A percentile compares a stretch with the other conserved stretches of the same genome.
Conservation (phyloP, 2,797 vertebrate species). For the Paramormyrops hopkinsi region DNA sequence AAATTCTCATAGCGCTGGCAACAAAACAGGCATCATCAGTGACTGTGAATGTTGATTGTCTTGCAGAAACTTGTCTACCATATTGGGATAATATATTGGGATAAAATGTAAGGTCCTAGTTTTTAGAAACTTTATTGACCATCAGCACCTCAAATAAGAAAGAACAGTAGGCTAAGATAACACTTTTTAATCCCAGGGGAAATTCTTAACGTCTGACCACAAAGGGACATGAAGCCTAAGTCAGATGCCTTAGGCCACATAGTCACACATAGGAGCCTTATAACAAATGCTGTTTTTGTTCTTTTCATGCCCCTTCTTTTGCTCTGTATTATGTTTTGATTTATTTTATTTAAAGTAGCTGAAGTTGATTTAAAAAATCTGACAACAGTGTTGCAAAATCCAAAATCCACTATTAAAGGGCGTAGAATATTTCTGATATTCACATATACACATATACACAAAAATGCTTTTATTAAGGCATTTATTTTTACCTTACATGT, state of each 20-base stretch:
- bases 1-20: neutral
- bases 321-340: neutral
- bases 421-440: neutral
- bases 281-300: neutral
- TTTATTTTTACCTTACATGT: neutral
- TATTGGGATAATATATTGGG: neutral
- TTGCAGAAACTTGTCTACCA: neutral
- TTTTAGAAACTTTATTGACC: neutral
- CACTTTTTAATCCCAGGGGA: too few species aligned
- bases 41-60: neutral
- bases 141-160: neutral
- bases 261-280: neutral
- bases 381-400: neutral
- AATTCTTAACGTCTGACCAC: neutral
- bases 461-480: neutral
- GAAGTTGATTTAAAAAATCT: neutral
- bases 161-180: neutral
- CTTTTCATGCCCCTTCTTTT: neutral
- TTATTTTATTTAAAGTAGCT: neutral
- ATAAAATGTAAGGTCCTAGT: neutral
- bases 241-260: neutral
- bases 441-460: neutral
- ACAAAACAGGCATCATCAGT: neutral
- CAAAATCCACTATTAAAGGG: neutral
- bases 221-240: neutral